Evolutionary conservation across 2,113 vertebrate species (phyloP).

Genomic region (Amazona guildingii): DNA sequence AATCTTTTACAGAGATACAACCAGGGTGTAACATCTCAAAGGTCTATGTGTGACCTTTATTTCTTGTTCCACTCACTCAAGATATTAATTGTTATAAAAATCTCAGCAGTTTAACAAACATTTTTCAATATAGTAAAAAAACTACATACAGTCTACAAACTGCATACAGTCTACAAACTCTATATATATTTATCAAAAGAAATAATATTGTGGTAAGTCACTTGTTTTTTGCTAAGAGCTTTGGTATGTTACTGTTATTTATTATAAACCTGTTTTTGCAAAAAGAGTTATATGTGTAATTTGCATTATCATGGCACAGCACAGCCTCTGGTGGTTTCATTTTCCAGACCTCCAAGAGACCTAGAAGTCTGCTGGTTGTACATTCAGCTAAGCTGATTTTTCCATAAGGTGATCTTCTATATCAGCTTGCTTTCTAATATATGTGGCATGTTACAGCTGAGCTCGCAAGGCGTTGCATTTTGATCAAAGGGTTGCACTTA

Average conservation of each 20-base stretch:
- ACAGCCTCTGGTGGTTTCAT: neutral
- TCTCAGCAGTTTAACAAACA: neutral
- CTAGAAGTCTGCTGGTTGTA: neutral
- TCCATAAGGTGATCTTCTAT: neutral
- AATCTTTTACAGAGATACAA: neutral
- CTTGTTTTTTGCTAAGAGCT: slow-evolving; percentile 14
- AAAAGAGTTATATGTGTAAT: neutral
- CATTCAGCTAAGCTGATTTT: neutral
- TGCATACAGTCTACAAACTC: neutral
- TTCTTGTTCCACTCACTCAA: neutral
- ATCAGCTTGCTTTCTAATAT: neutral
- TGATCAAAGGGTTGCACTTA: neutral
- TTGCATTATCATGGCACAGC: neutral
- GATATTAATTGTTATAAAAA: neutral
- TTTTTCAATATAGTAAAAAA: neutral
- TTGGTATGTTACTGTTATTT: slow-evolving; percentile 21
- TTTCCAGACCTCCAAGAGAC: neutral
- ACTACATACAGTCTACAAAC: neutral
- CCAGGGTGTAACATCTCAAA: neutral
- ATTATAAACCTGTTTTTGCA: neutral
- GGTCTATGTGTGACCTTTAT: neutral
- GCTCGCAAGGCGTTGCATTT: neutral
- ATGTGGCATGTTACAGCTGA: neutral
- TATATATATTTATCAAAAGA: neutral
- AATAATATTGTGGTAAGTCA: neutral